A percentile compares a stretch with the other conserved stretches of the same genome.
Conservation (phyloP, 2,113 vertebrate species). For the Leucopsar rothschildi region DNA sequence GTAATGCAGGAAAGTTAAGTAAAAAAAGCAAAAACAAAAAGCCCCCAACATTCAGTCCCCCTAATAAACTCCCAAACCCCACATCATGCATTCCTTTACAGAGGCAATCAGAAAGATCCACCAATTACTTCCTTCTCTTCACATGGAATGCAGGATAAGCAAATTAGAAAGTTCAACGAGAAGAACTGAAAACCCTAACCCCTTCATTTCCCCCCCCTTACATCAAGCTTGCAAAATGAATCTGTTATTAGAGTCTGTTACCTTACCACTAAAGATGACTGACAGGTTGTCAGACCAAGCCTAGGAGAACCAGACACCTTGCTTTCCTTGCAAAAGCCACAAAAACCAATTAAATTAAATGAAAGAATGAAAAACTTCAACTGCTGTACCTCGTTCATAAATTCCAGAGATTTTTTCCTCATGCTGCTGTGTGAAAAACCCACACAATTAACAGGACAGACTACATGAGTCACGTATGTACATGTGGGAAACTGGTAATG, state of each 20-base stretch:
- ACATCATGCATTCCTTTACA: background rate
- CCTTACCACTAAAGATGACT: background rate
- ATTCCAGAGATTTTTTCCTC: background rate
- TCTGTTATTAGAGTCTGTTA: background rate
- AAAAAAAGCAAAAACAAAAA: background rate
- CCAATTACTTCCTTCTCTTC: background rate
- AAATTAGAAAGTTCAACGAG: background rate
- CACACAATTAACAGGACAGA: background rate
- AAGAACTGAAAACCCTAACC: background rate
- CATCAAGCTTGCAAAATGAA: background rate
- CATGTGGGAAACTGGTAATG: background rate
- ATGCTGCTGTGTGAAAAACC: background rate
- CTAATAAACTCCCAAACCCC: background rate
- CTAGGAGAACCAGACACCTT: background rate
- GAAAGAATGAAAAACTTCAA: background rate
- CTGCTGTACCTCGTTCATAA: background rate
- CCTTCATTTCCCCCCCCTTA: background rate
- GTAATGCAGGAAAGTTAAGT: background rate
- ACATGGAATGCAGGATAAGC: background rate
- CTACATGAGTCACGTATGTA: background rate
- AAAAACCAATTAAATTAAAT: background rate
- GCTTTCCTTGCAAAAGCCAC: background rate
- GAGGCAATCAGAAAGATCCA: background rate
- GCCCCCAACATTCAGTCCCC: background rate
- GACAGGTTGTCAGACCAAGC: background rate